A percentile compares a stretch with the other conserved stretches of the same genome.
Conservation (phyloP, 2,113 vertebrate species). For the Aphyosemion australe region DNA sequence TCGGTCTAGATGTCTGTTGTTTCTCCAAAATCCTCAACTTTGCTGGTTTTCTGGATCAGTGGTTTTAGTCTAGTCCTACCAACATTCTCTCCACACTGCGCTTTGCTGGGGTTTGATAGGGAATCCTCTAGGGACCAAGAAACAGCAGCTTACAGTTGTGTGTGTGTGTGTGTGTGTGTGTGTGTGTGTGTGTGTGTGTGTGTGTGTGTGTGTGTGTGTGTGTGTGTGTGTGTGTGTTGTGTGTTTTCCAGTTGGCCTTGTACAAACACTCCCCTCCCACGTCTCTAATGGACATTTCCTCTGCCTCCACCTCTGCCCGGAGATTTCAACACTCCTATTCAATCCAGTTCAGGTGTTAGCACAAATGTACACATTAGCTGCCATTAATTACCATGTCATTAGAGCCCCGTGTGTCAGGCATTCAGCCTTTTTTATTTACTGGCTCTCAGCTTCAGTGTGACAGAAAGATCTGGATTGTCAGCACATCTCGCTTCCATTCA, state of each 20-base stretch:
- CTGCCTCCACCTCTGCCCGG: background rate
- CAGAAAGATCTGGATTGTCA: conserved; percentile 13
- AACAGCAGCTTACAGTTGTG: background rate
- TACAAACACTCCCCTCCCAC: conserved; percentile 3
- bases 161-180: no score
- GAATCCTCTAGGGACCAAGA: background rate
- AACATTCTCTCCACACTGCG: no score
- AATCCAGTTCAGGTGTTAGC: conserved; percentile 11
- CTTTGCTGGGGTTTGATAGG: no score
- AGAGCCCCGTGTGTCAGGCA: conserved; percentile 5
- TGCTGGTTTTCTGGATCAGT: no score
- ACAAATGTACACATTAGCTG: background rate
- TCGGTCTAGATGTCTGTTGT: no score
- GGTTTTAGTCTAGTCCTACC: no score
- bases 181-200: no score
- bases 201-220: no score
- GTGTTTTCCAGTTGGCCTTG: background rate
- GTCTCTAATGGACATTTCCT: conserved; percentile 10
- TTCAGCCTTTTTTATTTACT: conserved; percentile 23
- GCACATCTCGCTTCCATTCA: background rate
- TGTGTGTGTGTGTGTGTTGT: background rate
- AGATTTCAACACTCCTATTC: background rate
- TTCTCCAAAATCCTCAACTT: background rate
- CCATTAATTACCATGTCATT: conserved; percentile 6
- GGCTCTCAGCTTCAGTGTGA: background rate